Evolutionary conservation across 2,888 invertebrate species (phyloP), one percentile per base, ranked within the genome.

Genomic region (Incurvaria masculella): DNA sequence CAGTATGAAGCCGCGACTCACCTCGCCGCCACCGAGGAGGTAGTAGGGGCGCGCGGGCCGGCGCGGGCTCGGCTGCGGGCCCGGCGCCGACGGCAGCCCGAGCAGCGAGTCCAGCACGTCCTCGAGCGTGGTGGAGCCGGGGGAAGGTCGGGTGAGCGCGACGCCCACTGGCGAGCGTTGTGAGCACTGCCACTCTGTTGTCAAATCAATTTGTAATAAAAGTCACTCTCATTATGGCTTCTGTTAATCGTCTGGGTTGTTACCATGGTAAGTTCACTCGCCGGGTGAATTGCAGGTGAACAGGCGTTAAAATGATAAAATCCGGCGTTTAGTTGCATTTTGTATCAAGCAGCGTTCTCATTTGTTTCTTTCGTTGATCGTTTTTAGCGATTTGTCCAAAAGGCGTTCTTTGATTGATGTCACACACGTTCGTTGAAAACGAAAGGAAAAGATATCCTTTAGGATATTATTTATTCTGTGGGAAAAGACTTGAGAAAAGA

Each of bases 51-150:
- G 78, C 49, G 68, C 58, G 52, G 71, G 63, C 57, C 76, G 74
- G 62, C 79, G 69, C 58, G 79, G 79, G 57, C 79, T 79, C 51
- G 76, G 78, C 60, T 79, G 79, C 56, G 79, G 79, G 81, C 91
- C 91, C 60, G 90, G 87, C 64, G 89, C 88, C 66, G 88, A 83
- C 62, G 88, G 85, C 65, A 93, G 83, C 65, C 94, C 92, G 72
- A 95, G 85, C 59, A 95, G 85, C 56, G 94, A 92, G 74, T 95
- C 93, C 74, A 95, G 82, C 56, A 95, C 94, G 81, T 95, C 94
- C 81, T 95, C 94, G 67, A 95, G 81, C 56, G 94, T 95, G 51
- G 93, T 90, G 59, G 90, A 90, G 63, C 89, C 87, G 44, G 88
- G 88, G 63, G 88, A 87, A 55, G 87, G 87, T 65, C 82, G 80